A percentile compares a stretch with the other conserved stretches of the same genome.
Evolutionary conservation across 2,888 invertebrate species (phyloP).

Genomic region (Iphiclides podalirius): DNA sequence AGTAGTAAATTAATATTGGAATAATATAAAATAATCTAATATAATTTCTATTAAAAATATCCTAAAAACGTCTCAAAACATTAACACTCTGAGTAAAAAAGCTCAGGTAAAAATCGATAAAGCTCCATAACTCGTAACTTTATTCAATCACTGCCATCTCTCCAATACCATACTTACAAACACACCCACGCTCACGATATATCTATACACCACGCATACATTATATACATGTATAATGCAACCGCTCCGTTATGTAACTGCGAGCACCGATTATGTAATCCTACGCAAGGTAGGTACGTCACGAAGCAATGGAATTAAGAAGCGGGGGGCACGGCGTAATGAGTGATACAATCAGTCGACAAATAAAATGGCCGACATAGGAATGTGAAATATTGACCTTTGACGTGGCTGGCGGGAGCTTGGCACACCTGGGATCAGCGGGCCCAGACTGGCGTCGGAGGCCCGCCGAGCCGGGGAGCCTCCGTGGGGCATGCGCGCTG

Average conservation of each 20-base stretch:
- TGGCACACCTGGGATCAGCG: slow-evolving; percentile 72
- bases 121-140: too few species aligned
- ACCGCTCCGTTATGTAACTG: slow-evolving; percentile 33
- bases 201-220: neutral
- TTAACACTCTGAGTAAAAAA: too few species aligned
- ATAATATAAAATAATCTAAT: too few species aligned
- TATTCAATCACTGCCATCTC: slow-evolving; percentile 19
- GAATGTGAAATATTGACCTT: slow-evolving; percentile 56
- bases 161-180: slow-evolving; percentile 5
- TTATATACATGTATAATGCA: slow-evolving; percentile 30
- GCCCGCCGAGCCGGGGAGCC: slow-evolving; percentile 55
- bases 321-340: slow-evolving; percentile 32
- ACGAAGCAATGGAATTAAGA: slow-evolving; percentile 26
- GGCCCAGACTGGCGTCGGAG: slow-evolving; percentile 67
- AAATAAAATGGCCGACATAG: slow-evolving; percentile 41
- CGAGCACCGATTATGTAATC: slow-evolving; percentile 22
- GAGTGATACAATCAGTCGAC: slow-evolving; percentile 30
- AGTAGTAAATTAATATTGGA: too few species aligned
- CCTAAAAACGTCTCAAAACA: too few species aligned
- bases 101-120: too few species aligned
- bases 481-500: slow-evolving; percentile 55
- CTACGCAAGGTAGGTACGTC: slow-evolving; percentile 14
- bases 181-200: slow-evolving; percentile 25
- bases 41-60: too few species aligned
- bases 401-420: slow-evolving; percentile 55